Evolutionary conservation across 2,113 vertebrate genomes (phyloP), one percentile per base, ranked within the genome.

Genomic region (Triplophysa tibetana): DNA sequence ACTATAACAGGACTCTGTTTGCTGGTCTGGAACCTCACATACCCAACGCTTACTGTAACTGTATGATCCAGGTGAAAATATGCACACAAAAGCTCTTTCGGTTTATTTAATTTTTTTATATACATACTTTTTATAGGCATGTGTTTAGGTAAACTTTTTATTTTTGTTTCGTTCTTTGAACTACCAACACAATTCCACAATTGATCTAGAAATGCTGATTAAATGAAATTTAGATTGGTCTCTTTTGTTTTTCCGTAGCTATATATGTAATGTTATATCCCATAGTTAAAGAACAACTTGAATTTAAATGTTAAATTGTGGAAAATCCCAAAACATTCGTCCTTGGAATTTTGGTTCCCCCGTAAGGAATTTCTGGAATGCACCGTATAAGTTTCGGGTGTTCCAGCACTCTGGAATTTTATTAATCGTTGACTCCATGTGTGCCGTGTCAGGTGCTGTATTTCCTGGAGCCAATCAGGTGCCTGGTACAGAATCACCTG

Each of bases 11-110:
- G 90, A 99, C 98, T 0, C 85, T 99, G 81, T 99, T 99, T 83
- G 98, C 97, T 0, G 98, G 98, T 1, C 88, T 99, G 87, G 98
- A 99, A 88, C 97, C 98, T n/a, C 98, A 99, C 82, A 99, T 99
- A 82, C 98, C 98, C 82, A 99, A 99, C 0, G 97, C 98, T 33
- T 99, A 99, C 93, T 99, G 98, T 86, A 99, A 99, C 92, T 98
- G 97, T 90, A 99, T 99, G 97, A 97, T 99, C 79, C 98, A 99
- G 94, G 98, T 98, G 82, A 88, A 85, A 23, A 38, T 16, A 66
- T 14, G 1, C 4, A 60, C 58, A 38, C 29, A n/a, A 41, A 45
- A 60, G 7, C 38, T 10, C n/a, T 45, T 8, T 50, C 29, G 17
- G 21, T 24, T 14, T 24, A n/a, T 45, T 78, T n/a, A n/a, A n/a